Conservation (phyloP, 2,888 invertebrate species). For the Drosophila nr. perissopoda region DNA sequence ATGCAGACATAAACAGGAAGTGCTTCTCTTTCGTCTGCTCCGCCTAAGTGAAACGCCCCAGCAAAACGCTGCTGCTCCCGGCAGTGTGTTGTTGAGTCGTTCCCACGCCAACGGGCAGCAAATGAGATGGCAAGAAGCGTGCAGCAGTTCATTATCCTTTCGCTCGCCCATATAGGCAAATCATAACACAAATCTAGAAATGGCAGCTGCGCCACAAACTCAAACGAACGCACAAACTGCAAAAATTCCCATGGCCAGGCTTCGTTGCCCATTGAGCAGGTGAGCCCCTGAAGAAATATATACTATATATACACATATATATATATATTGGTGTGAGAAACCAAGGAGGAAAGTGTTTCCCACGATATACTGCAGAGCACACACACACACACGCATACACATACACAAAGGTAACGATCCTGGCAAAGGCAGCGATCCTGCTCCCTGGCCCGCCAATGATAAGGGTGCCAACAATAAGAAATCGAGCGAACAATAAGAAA, state of each 20-base stretch:
- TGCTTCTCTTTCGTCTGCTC: slow-evolving; percentile 39
- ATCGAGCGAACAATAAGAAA: slow-evolving; percentile 73
- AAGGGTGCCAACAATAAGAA: slow-evolving; percentile 80
- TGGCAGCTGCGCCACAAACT: slow-evolving; percentile 70
- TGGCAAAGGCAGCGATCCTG: slow-evolving; percentile 67
- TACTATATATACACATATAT: background rate
- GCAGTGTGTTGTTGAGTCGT: slow-evolving; percentile 30
- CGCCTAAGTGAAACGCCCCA: slow-evolving; percentile 60
- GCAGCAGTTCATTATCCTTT: slow-evolving; percentile 76
- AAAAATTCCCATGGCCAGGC: slow-evolving; percentile 75
- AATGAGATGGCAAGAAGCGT: slow-evolving; percentile 64
- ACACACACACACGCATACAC: slow-evolving; percentile 39
- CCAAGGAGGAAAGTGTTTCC: slow-evolving; percentile 84
- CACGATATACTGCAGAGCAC: slow-evolving; percentile 80
- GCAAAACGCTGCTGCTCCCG: slow-evolving; percentile 22
- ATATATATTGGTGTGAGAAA: slow-evolving; percentile 84
- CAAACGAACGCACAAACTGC: slow-evolving; percentile 50
- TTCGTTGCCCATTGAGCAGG: slow-evolving; percentile 80
- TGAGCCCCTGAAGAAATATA: slow-evolving; percentile 66
- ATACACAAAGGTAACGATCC: slow-evolving; percentile 59
- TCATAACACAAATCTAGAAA: slow-evolving; percentile 80
- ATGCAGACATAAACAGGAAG: slow-evolving; percentile 68
- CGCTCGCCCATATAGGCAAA: slow-evolving; percentile 58
- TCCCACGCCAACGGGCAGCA: slow-evolving; percentile 63
- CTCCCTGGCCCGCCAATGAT: slow-evolving; percentile 71